These are phyloP conservation scores for Rousettus madagascariensis DNA, from an alignment of 2,797 vertebrate species.

Conservation along the genomic window DNA sequence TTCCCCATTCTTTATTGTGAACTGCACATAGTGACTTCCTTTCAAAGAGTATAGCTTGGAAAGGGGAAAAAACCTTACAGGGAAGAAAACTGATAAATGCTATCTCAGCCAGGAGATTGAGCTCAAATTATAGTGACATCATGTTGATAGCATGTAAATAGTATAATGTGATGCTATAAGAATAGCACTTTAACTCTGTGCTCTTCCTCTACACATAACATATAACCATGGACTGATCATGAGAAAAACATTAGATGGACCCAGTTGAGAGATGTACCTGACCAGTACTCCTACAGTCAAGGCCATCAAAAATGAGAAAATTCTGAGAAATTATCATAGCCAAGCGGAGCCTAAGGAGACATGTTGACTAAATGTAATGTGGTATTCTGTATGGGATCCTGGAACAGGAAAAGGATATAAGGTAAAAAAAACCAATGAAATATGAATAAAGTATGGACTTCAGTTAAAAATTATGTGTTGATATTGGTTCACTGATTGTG, in stretches of 20 bases:
- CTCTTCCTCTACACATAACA: neutral
- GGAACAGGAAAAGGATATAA: neutral
- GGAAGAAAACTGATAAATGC: neutral
- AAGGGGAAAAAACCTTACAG: neutral
- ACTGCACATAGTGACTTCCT: neutral
- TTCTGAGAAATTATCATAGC: neutral
- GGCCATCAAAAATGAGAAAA: neutral
- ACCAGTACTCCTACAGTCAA: neutral
- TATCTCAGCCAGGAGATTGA: neutral
- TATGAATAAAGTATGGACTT: neutral
- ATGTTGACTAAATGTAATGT: neutral
- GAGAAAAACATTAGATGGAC: neutral
- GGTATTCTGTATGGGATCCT: neutral
- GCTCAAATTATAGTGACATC: neutral
- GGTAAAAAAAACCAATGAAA: neutral
- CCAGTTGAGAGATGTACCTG: neutral
- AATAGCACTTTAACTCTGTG: neutral
- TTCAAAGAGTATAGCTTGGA: neutral
- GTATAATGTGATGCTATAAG: neutral
- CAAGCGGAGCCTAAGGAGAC: neutral
- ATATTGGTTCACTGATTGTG: neutral
- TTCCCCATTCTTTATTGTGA: neutral
- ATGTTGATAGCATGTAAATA: neutral
- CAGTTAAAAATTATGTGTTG: neutral
- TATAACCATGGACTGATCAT: neutral